These are phyloP conservation scores for Neuroscelio doddi DNA, from an alignment of 2,888 invertebrate species.

Conservation along the genomic window DNA sequence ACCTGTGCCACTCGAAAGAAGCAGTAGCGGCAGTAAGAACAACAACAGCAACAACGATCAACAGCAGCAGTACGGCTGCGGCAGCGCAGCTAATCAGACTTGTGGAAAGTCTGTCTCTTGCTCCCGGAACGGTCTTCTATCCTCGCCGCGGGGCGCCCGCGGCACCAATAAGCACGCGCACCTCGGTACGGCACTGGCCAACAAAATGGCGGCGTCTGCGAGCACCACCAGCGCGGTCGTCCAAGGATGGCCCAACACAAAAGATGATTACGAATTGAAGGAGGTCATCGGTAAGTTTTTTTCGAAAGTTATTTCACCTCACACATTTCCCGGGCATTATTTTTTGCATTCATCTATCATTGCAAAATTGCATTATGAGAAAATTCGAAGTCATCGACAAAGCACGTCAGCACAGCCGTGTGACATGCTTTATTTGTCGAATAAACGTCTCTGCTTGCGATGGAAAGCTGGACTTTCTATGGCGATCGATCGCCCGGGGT, in stretches of 20 bases:
- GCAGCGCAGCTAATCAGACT: conserved; percentile 13
- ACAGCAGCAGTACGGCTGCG: conserved; percentile 2
- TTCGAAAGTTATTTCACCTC: conserved; percentile 34
- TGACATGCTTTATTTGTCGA: too few relatives aligned
- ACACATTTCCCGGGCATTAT: too few relatives aligned
- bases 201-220: conserved; percentile 77
- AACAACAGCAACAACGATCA: conserved; percentile 24
- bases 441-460: too few relatives aligned
- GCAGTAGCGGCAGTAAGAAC: conserved; percentile 4
- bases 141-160: conserved; percentile 58
- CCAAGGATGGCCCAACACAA: conserved; percentile 88
- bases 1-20: conserved; percentile 16
- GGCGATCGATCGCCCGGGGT: too few relatives aligned
- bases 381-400: too few relatives aligned
- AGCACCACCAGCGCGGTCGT: conserved; percentile 73
- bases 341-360: too few relatives aligned
- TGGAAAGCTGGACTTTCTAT: too few relatives aligned
- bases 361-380: too few relatives aligned
- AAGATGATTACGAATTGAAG: conserved; percentile 92
- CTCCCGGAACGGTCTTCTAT: conserved; percentile 45
- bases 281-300: conserved; percentile 91
- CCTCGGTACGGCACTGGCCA: conserved; percentile 75
- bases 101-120: conserved; percentile 5
- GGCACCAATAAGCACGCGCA: conserved; percentile 73
- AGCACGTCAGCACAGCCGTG: too few relatives aligned